Evolutionary conservation across 2,113 vertebrate genomes (phyloP), one percentile per base, ranked within the genome.

Genomic region (Lanius ludovicianus): DNA sequence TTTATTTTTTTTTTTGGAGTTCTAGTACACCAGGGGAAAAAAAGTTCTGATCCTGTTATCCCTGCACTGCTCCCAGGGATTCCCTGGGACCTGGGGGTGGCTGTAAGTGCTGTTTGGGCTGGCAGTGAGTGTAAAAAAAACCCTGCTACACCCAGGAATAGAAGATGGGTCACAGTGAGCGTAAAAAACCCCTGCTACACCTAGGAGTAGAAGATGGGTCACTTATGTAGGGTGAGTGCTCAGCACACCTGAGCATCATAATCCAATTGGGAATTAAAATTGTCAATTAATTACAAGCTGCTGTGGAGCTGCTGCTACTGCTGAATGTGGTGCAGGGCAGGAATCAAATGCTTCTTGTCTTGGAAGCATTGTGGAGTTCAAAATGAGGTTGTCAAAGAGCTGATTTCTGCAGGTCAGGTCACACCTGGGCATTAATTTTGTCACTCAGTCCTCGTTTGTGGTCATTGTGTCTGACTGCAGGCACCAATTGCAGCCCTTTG

Each of bases 391-490:
- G 41, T 4, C 57, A 50, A 12, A 28, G 44, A 30, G 15, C 35
- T 33, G 62, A 24, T n/a, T 33, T 7, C 27, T 69, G 65, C 39
- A 35, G 65, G 13, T 52, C 44, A 42, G 23, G 6, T 17, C 9
- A 2, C 8, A 8, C 14, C 56, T 19, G 7, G 31, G 35, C 13
- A 6, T 57, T 20, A 2, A 10, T 39, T 64, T 7, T 53, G n/a
- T 64, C 41, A 2, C 2, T 63, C 1, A 0, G 14, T 10, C 47
- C 77, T 30, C 41, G 0, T 50, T n/a, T 84, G 57, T 0, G 10
- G 47, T 49, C 37, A 12, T 17, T 5, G 41, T 62, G 31, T 7
- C 17, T 57, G 10, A 52, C 22, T 62, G 9, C 31, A 37, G 3
- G 23, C 19, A 6, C 56, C 7, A 8, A 22, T 1, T 22, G 23